Base-by-base conservation (phyloP, 2,113 vertebrate species). In the Pleuronectes platessa region DNA sequence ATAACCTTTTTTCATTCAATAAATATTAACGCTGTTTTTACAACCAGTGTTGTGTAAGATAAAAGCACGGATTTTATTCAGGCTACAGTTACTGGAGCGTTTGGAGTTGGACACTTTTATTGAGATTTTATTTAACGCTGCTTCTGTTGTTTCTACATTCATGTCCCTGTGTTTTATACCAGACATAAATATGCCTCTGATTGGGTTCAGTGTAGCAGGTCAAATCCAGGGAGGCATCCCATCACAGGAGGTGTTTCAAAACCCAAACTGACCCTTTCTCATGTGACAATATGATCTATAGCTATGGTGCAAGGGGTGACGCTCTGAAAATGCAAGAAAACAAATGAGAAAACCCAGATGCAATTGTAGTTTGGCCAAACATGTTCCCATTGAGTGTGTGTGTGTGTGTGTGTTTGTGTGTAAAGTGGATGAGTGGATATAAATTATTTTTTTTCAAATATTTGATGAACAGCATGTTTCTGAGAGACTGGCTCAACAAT, bases 331-430 rank as follows among this genome's bases (percentile, higher is more conserved):
- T 20, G 24, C 35, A 77, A 68, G 75, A 56, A 56, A 56, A 21
- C 3, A 23, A 56, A 56, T 72, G 70, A 79, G 71, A 76, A 77
- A 84, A 71, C 4, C 1, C 67, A 86, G 83, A 86, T 71, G 81
- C 71, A 80, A 60, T 27, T 77, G 42, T 61, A 77, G 35, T 60
- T 61, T 24, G 0, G 56, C 74, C 61, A 61, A 67, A 26, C 14
- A 55, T 55, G 3, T 23, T 23, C 54, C 21, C 54, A 24, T 13
- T 24, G 54, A 3, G 2, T 54, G 8, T 11, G 53, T 17, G 63
- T 64, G 79, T 76, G 76, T 42, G 42, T 75, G 23, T 80, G 74
- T 54, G 31, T 31, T 4, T 42, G 40, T 75, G 23, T 80, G 70
- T 54, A 20, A 51, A 51, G 54, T 13, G 49, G 27, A 84, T 61